phyloP scores from a whole-genome alignment of 2,888 invertebrate genomes.

The Andrena marginata region DNA sequence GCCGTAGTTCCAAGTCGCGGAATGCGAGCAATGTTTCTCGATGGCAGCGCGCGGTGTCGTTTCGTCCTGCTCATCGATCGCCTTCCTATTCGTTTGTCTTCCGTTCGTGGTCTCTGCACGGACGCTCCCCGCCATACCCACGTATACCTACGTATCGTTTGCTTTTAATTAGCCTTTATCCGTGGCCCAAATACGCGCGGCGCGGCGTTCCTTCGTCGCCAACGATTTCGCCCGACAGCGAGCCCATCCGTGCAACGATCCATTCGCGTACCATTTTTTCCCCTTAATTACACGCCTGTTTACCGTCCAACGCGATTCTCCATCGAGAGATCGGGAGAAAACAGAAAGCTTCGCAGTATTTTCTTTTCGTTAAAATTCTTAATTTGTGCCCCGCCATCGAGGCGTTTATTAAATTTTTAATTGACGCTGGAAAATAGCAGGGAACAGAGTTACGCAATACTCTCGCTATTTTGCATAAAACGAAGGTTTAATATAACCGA shows the following conservation, averaged over 20 bases:
- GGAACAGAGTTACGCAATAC: conserved; percentile 17
- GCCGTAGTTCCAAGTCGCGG: conserved; percentile 29
- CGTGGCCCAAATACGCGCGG: neutral
- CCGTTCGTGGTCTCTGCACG: neutral
- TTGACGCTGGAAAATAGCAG: conserved; percentile 43
- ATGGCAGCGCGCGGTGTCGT: conserved; percentile 3
- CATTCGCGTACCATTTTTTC: neutral
- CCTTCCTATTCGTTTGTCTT: conserved; percentile 6
- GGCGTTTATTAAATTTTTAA: conserved; percentile 69
- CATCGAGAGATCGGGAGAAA: neutral
- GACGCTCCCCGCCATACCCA: neutral
- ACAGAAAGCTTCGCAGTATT: conserved; percentile 27
- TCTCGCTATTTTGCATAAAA: conserved; percentile 34
- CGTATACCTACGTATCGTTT: neutral
- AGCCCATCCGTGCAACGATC: neutral
- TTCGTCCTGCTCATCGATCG: neutral
- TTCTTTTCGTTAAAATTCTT: conserved; percentile 53
- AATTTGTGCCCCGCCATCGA: conserved; percentile 30
- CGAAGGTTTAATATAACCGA: conserved; percentile 19
- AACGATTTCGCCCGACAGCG: neutral
- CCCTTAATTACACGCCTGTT: neutral
- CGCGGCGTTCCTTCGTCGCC: neutral
- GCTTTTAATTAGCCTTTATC: neutral
- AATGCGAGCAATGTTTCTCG: conserved; percentile 46
- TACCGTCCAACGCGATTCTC: neutral